These are phyloP conservation scores for Amorpha juglandis DNA, from an alignment of 2,888 invertebrate species.

Conservation along the genomic window DNA sequence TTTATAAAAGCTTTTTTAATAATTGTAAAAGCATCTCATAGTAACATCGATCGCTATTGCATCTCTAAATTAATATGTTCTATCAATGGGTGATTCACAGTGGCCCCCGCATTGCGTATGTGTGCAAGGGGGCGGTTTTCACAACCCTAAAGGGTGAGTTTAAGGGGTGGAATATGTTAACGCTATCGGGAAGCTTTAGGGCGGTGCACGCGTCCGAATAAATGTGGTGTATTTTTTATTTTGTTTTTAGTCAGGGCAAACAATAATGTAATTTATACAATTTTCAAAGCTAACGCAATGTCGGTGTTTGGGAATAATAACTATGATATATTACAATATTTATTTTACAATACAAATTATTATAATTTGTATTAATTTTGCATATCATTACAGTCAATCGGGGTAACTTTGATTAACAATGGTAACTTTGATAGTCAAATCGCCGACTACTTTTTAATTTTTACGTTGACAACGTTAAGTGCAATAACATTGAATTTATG, in stretches of 20 bases:
- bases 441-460: too few species aligned
- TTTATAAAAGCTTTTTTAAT: not conserved
- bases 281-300: too few species aligned
- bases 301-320: too few species aligned
- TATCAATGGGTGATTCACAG: conserved; percentile 47
- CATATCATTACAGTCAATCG: too few species aligned
- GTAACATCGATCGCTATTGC: conserved; percentile 8
- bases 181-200: conserved; percentile 67
- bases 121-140: conserved; percentile 53
- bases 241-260: not conserved
- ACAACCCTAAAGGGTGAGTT: conserved; percentile 56
- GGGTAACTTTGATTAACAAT: too few species aligned
- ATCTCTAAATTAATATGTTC: conserved; percentile 34
- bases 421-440: too few species aligned
- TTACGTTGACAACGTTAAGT: too few species aligned
- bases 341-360: too few species aligned
- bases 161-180: conserved; percentile 59
- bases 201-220: conserved; percentile 55
- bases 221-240: conserved; percentile 30
- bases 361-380: too few species aligned
- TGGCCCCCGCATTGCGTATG: conserved; percentile 47
- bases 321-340: too few species aligned
- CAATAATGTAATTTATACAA: not conserved
- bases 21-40: not conserved
- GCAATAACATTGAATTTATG: too few species aligned